phyloP scores from a whole-genome alignment of 1,140 invertebrate genomes.

The Caenorhabditis latens region DNA sequence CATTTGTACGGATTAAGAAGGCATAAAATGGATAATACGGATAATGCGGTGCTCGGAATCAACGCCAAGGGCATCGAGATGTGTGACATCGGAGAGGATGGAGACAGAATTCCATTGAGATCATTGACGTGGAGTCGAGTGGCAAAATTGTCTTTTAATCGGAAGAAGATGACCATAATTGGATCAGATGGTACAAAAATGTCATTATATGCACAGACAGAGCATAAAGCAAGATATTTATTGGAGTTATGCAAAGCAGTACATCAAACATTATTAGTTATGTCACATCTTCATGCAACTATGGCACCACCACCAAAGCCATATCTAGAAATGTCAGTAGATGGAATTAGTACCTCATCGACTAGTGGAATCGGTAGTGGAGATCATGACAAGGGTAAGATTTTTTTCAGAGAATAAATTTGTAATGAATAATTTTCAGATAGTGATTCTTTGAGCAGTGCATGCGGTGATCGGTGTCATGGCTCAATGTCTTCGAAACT shows the following conservation, averaged over 20 bases:
- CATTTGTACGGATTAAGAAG: slow-evolving; percentile 88
- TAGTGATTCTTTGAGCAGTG: slow-evolving; percentile 57
- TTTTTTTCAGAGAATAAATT: slow-evolving; percentile 60
- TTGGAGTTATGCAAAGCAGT: slow-evolving; percentile 67
- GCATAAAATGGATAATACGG: slow-evolving; percentile 83
- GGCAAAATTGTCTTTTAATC: slow-evolving; percentile 64
- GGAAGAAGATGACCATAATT: slow-evolving; percentile 64
- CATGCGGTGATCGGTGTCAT: slow-evolving; percentile 57
- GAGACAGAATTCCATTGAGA: slow-evolving; percentile 65
- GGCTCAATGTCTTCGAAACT: slow-evolving; percentile 62
- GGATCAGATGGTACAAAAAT: slow-evolving; percentile 64
- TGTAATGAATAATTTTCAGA: slow-evolving; percentile 32
- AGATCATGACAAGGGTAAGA: slow-evolving; percentile 88
- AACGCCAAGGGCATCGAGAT: slow-evolving; percentile 67
- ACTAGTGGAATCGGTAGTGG: slow-evolving; percentile 93
- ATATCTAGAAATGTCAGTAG: slow-evolving; percentile 80
- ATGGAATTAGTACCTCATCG: slow-evolving; percentile 88
- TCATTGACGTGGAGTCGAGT: slow-evolving; percentile 63
- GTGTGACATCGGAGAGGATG: slow-evolving; percentile 67
- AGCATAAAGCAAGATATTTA: slow-evolving; percentile 72
- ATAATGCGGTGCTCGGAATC: slow-evolving; percentile 78
- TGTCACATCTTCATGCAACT: slow-evolving; percentile 62
- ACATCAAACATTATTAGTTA: slow-evolving; percentile 65
- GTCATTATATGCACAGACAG: slow-evolving; percentile 69
- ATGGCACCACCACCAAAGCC: slow-evolving; percentile 78